Percentiles rank a stretch among this genome's conserved stretches.
phyloP scores from a whole-genome alignment of 1,140 invertebrate genomes.

The Leptinotarsa lineolata region DNA sequence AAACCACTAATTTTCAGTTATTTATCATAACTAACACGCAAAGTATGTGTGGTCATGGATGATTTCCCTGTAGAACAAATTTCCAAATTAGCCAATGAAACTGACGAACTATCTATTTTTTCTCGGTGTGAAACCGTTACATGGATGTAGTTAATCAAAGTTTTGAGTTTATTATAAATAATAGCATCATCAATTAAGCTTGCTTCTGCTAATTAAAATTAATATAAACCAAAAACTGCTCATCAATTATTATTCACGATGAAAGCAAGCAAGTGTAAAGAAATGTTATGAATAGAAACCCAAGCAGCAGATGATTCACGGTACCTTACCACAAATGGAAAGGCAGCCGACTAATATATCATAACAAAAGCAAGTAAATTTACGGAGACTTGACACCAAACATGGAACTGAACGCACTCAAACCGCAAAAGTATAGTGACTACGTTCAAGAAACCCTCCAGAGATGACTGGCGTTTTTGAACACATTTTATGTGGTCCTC shows the following conservation, averaged over 20 bases:
- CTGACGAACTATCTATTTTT: no score
- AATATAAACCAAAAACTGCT: not conserved
- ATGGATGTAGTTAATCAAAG: no score
- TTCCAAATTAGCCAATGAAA: no score
- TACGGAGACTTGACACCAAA: slow-evolving; percentile 12
- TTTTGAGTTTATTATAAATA: no score
- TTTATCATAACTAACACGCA: no score
- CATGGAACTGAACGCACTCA: slow-evolving; percentile 7
- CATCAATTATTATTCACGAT: not conserved
- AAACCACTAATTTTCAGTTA: no score
- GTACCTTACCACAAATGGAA: slow-evolving; percentile 9
- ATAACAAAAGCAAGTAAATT: slow-evolving; percentile 30
- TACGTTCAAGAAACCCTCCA: not conserved
- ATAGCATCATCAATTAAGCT: no score
- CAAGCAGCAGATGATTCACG: slow-evolving; percentile 13
- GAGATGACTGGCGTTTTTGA: not conserved
- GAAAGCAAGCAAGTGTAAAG: slow-evolving; percentile 22
- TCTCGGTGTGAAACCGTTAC: no score
- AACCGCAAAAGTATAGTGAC: slow-evolving; percentile 16
- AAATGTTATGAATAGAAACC: slow-evolving; percentile 25
- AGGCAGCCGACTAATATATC: slow-evolving; percentile 24
- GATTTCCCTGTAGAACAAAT: no score
- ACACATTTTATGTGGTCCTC: no score
- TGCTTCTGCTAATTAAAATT: not conserved
- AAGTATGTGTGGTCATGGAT: no score